Percentiles rank a stretch among this genome's conserved stretches.
Evolutionary conservation across 2,113 vertebrate genomes (phyloP).

Genomic region (Columbina picui): DNA sequence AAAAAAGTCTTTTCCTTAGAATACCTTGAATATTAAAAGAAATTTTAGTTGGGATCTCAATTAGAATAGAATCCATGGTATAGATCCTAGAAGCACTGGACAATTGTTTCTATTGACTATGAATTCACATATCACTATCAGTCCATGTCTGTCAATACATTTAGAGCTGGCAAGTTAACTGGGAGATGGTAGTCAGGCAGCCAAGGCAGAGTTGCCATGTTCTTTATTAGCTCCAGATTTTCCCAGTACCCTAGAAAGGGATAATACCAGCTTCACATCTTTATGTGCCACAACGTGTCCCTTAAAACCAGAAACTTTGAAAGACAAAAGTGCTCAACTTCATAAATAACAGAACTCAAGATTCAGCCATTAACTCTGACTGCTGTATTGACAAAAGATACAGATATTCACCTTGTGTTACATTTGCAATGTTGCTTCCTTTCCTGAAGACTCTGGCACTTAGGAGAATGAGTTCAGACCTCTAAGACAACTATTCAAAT

Average conservation of each 20-base stretch:
- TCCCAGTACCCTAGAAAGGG: background rate
- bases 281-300: rapidly evolving
- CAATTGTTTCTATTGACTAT: background rate
- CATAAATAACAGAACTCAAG: background rate
- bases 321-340: background rate
- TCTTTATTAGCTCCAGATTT: background rate
- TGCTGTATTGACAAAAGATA: rapidly evolving
- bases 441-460: background rate
- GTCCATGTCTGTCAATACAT: rapidly evolving
- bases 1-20: background rate
- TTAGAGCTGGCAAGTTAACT: background rate
- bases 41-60: background rate
- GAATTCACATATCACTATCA: background rate
- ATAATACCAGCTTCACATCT: background rate
- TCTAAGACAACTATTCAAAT: rapidly evolving
- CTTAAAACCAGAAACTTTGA: background rate
- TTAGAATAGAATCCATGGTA: background rate
- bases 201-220: background rate
- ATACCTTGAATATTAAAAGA: background rate
- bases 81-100: too few species aligned
- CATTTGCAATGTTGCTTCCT: background rate
- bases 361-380: background rate
- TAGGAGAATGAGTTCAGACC: background rate
- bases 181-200: background rate
- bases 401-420: background rate